Percentiles rank a stretch among this genome's conserved stretches.
Evolutionary conservation across 2,113 vertebrate genomes (phyloP).

Genomic region (Anseranas semipalmata): DNA sequence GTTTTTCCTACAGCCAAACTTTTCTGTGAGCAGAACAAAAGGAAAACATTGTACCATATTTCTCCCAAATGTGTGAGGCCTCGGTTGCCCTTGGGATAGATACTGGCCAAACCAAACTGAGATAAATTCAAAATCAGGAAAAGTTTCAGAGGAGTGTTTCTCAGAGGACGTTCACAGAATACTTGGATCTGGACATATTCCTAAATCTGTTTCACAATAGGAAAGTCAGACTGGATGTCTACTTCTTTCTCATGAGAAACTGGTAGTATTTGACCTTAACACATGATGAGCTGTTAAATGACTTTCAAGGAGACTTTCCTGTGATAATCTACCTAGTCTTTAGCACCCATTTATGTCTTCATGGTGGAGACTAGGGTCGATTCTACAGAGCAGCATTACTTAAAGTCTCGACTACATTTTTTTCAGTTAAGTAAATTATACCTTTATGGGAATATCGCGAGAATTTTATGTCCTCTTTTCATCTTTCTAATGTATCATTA

Average conservation of each 20-base stretch:
- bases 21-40: neutral
- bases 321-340: slow-evolving; percentile 62
- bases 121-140: neutral
- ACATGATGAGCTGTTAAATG: slow-evolving; percentile 37
- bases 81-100: neutral
- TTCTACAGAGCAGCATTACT: slow-evolving; percentile 31
- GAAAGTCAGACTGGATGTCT: neutral
- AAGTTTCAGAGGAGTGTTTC: neutral
- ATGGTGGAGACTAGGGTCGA: neutral
- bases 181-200: neutral
- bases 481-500: neutral
- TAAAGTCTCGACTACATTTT: neutral
- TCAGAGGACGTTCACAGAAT: neutral
- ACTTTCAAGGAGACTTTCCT: slow-evolving; percentile 46
- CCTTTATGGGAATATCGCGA: neutral
- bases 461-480: neutral
- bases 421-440: slow-evolving; percentile 41
- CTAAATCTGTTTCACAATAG: neutral
- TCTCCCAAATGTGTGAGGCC: neutral
- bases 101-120: neutral
- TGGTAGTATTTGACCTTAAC: slow-evolving; percentile 30
- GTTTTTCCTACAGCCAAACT: neutral
- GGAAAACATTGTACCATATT: neutral
- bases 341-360: slow-evolving; percentile 49
- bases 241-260: neutral